phyloP scores from a whole-genome alignment of 1,140 invertebrate genomes.

The Hormaphis cornu region DNA sequence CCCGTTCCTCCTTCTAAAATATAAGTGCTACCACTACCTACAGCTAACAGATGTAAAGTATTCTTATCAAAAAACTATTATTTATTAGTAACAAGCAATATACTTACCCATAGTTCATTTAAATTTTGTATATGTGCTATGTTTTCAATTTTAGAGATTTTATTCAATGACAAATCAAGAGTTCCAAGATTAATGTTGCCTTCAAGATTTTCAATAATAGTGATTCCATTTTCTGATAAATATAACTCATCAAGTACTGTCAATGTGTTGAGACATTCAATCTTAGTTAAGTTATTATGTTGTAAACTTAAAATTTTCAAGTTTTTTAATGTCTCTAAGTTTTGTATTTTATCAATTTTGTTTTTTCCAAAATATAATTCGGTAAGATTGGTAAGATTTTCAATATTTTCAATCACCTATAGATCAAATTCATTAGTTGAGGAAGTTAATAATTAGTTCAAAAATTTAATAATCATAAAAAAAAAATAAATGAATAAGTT shows the following conservation, averaged over 20 bases:
- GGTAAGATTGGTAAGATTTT: slow-evolving; percentile 60
- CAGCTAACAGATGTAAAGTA: too few species aligned
- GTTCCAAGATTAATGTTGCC: slow-evolving; percentile 66
- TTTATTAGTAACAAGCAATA: neutral
- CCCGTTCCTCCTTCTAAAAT: too few species aligned
- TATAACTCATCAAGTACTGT: slow-evolving; percentile 78
- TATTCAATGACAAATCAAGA: slow-evolving; percentile 83
- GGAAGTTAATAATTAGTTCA: neutral
- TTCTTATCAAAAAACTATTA: too few species aligned
- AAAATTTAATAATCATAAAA: neutral
- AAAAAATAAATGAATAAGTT: neutral
- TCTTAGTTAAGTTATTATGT: slow-evolving; percentile 76
- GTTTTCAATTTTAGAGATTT: slow-evolving; percentile 72
- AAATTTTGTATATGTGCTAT: slow-evolving; percentile 63
- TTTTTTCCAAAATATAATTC: slow-evolving; percentile 90
- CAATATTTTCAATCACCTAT: slow-evolving; percentile 75
- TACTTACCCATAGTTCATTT: slow-evolving; percentile 87
- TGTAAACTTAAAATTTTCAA: slow-evolving; percentile 81
- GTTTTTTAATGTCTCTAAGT: slow-evolving; percentile 65
- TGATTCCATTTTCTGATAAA: slow-evolving; percentile 87
- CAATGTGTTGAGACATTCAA: slow-evolving; percentile 74
- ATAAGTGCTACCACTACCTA: too few species aligned
- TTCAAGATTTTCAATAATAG: slow-evolving; percentile 61
- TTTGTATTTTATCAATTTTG: slow-evolving; percentile 84
- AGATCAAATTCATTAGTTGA: slow-evolving; percentile 37